Evolutionary conservation across 2,888 invertebrate species (phyloP), one percentile per base, ranked within the genome.

Genomic region (Timema cristinae): DNA sequence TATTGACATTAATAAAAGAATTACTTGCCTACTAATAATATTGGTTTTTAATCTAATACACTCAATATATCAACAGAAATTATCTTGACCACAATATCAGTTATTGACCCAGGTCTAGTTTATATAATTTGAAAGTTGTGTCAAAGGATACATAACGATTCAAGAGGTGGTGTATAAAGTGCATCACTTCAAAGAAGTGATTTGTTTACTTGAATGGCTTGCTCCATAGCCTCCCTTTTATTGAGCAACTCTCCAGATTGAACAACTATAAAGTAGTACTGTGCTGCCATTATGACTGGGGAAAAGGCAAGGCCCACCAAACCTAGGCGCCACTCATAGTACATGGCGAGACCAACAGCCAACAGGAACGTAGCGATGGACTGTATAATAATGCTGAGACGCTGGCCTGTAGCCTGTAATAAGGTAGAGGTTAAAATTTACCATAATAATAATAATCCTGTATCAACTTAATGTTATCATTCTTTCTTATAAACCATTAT

Each of bases 301-400:
- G 90, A 87, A 78, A 92, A 93, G 0, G 89, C 86, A 72, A 91
- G 79, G 0, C 91, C 89, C 2, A 93, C 87, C 7, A 92, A 81
- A 0, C 92, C 92, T 50, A 94, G 84, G 77, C 89, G 86, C 90
- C 91, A 92, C 81, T 91, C 89, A 79, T 89, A 92, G 78, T 86
- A 87, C 81, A 92, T 83, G 0, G 91, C 86, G 0, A 93, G 80
- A 0, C 84, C 85, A 49, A 93, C 81, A 6, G 89, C 88, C 32
- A 93, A 82, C 0, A 84, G 79, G 15, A 93, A 83, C 0, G 92
- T 91, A 2, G 91, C 87, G 6, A 90, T 76, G 0, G 92, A 89
- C 81, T 92, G 91, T 0, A 93, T 81, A 54, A 93, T 88, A 32
- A 90, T 90, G 8, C 93, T 93, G 70, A 93, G 87, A 73, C 93